These are phyloP conservation scores for Empis livida DNA, from an alignment of 2,888 invertebrate species.

Conservation along the genomic window DNA sequence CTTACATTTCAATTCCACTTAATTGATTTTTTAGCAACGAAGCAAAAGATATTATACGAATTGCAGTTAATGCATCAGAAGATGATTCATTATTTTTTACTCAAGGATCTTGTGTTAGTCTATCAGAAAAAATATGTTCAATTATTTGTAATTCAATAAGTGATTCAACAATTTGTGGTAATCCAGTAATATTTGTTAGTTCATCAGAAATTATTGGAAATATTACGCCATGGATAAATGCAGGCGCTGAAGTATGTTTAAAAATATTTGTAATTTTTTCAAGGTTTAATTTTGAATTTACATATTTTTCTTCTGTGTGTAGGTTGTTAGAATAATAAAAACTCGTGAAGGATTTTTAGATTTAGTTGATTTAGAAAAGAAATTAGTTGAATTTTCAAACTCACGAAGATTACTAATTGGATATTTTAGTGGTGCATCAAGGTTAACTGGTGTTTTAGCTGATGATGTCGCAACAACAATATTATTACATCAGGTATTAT, in stretches of 20 bases:
- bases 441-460: slow-evolving; percentile 75
- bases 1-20: background rate
- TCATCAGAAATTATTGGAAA: slow-evolving; percentile 63
- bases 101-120: slow-evolving; percentile 11
- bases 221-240: slow-evolving; percentile 71
- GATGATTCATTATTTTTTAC: slow-evolving; percentile 67
- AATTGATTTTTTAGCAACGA: slow-evolving; percentile 49
- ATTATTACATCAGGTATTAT: slow-evolving; percentile 58
- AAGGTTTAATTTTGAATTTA: too few relatives aligned
- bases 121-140: slow-evolving; percentile 12
- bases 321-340: slow-evolving; percentile 70
- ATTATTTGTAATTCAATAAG: slow-evolving; percentile 7
- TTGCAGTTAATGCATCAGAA: slow-evolving; percentile 64
- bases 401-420: slow-evolving; percentile 62
- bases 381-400: slow-evolving; percentile 48
- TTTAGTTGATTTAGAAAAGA: slow-evolving; percentile 57
- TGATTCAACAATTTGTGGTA: background rate
- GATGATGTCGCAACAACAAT: slow-evolving; percentile 73
- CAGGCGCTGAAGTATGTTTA: slow-evolving; percentile 52
- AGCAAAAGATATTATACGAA: slow-evolving; percentile 64
- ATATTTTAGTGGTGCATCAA: slow-evolving; percentile 75
- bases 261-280: slow-evolving; percentile 7
- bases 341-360: slow-evolving; percentile 69
- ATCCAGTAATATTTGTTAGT: slow-evolving; percentile 35
- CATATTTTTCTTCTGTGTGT: slow-evolving; percentile 12